Evolutionary conservation across 2,888 invertebrate genomes (phyloP).

Genomic region (Drosophila acutilabella): DNA sequence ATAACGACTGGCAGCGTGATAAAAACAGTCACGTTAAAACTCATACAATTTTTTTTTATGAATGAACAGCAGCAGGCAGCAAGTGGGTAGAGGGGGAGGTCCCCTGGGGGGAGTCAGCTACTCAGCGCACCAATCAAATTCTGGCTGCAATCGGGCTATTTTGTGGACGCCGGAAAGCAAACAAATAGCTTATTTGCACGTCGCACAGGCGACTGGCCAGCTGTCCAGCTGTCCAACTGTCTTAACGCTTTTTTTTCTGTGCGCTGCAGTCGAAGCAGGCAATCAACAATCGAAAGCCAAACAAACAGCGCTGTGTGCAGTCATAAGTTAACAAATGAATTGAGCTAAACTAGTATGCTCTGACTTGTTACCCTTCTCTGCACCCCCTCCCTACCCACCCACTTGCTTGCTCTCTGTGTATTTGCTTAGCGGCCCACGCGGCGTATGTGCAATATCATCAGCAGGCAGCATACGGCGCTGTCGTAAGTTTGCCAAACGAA

Average conservation of each 20-base stretch:
- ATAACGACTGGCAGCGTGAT: slow-evolving; percentile 48
- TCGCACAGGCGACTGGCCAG: slow-evolving; percentile 32
- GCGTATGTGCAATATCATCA: slow-evolving; percentile 55
- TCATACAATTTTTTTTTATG: slow-evolving; percentile 64
- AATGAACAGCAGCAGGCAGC: slow-evolving; percentile 52
- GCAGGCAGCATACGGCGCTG: slow-evolving; percentile 3
- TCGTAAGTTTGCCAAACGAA: slow-evolving; percentile 20
- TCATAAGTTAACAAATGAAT: slow-evolving; percentile 44
- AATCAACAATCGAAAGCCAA: slow-evolving; percentile 27
- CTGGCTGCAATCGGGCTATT: slow-evolving; percentile 69
- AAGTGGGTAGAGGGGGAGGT: slow-evolving; percentile 24
- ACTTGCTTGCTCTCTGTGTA: background rate
- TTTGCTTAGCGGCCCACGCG: slow-evolving; percentile 21
- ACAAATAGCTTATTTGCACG: slow-evolving; percentile 47
- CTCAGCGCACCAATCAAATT: slow-evolving; percentile 50
- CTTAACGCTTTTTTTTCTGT: slow-evolving; percentile 10
- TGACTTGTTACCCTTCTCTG: slow-evolving; percentile 4
- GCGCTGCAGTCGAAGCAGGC: slow-evolving; percentile 24
- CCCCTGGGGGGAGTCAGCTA: too few relatives aligned
- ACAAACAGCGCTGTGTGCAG: slow-evolving; percentile 14
- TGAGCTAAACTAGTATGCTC: slow-evolving; percentile 29
- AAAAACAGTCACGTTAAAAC: slow-evolving; percentile 51
- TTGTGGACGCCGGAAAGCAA: slow-evolving; percentile 61
- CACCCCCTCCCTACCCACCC: background rate
- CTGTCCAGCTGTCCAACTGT: slow-evolving; percentile 6